Base-by-base conservation (phyloP, 35 echinoderm and acorn worm species). In the Ptychodera flava region DNA sequence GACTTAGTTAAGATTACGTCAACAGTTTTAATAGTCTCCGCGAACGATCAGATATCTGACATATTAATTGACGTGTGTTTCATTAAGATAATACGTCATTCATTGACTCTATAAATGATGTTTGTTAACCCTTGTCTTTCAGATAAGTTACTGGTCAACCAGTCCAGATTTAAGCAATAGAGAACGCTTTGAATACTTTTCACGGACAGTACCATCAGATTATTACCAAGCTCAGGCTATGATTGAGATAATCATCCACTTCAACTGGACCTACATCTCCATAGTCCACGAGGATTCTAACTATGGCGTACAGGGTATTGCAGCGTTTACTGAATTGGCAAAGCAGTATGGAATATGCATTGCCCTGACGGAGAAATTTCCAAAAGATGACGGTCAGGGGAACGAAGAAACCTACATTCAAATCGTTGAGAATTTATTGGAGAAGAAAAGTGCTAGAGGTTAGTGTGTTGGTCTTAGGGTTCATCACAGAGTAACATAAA, bases 81-180 rank as follows among this genome's bases (percentile, higher is more conserved):
- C n/a, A n/a, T n/a, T n/a, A n/a, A n/a, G n/a, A n/a, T n/a, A n/a
- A n/a, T n/a, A n/a, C n/a, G n/a, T n/a, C n/a, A n/a, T n/a, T n/a
- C n/a, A n/a, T n/a, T n/a, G n/a, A n/a, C n/a, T n/a, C n/a, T n/a
- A n/a, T n/a, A n/a, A n/a, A n/a, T n/a, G n/a, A n/a, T n/a, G n/a
- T n/a, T n/a, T n/a, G n/a, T n/a, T n/a, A n/a, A n/a, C n/a, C n/a
- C n/a, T n/a, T n/a, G n/a, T n/a, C 45, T 28, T 85, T 52, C 78
- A 98, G 95, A 89, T 98, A 27, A 94, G 91, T 78, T 98, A 98
- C 76, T 98, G 95, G 95, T 85, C 95, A 28, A 98, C 95, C 15
- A 98, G 93, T 86, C 88, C 91, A 0, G 95, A 98, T 37, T 83
- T 98, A 0, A 98, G 93, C 88, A 92, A 94, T 86, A 92, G 64